Conservation (phyloP, 2,797 vertebrate species). For the Phyllotis vaccarum region DNA sequence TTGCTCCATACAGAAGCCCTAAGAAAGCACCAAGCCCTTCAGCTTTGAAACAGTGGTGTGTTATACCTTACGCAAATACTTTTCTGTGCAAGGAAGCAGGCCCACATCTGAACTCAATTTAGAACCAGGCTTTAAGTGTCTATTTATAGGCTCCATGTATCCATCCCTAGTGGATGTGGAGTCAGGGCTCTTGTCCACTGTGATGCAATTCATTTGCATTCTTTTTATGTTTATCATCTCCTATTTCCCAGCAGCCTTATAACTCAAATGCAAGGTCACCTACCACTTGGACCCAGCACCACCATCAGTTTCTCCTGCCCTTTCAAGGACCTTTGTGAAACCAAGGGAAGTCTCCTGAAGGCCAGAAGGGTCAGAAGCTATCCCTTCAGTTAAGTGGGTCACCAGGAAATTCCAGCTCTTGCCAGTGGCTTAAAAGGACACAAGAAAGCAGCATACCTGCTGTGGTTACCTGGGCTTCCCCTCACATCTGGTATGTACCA, state of each 20-base stretch:
- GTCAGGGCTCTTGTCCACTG: not conserved
- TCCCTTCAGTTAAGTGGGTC: not conserved
- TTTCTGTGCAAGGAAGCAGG: not conserved
- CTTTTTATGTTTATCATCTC: constrained; percentile 42
- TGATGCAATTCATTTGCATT: constrained; percentile 11
- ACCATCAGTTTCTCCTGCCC: not conserved
- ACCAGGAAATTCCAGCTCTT: not conserved
- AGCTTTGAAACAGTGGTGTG: not conserved
- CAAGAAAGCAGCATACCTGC: rapidly evolving
- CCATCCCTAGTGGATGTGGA: constrained; percentile 35
- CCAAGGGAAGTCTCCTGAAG: not conserved
- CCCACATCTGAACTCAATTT: constrained; percentile 30
- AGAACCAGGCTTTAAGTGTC: not conserved
- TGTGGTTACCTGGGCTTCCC: not conserved
- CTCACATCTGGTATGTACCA: not conserved
- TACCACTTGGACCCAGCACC: constrained; percentile 34
- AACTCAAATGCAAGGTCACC: constrained; percentile 67
- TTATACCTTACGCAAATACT: not conserved
- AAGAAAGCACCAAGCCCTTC: not conserved
- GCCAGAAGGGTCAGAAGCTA: not conserved
- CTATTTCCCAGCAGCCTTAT: constrained; percentile 61
- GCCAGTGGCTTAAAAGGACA: not conserved
- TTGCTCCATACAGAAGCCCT: not conserved
- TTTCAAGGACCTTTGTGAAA: not conserved
- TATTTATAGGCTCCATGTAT: constrained; percentile 47